Conservation (phyloP, 53 echinoderm and acorn worm species). For the Holothuria scabra region DNA sequence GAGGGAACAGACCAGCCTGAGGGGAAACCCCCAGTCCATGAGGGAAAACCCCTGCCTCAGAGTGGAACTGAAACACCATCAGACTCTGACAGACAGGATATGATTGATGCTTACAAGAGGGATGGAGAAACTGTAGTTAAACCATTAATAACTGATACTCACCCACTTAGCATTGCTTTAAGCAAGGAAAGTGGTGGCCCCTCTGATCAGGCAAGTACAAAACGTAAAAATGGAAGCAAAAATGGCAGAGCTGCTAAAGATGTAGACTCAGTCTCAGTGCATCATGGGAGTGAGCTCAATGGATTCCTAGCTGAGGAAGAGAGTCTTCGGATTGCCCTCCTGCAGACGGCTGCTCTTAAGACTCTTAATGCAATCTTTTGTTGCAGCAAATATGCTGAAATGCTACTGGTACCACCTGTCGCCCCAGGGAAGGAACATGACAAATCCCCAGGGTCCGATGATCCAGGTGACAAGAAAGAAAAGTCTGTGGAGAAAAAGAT, state of each 20-base stretch:
- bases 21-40: no score
- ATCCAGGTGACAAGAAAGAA: slow-evolving; percentile 46
- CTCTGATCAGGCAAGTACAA: no score
- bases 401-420: slow-evolving; percentile 82
- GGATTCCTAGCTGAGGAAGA: slow-evolving; percentile 46
- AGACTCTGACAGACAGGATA: neutral
- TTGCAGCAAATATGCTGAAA: slow-evolving; percentile 88
- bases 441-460: slow-evolving; percentile 27
- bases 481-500: slow-evolving; percentile 6
- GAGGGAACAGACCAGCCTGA: no score
- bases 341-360: slow-evolving; percentile 87
- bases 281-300: neutral
- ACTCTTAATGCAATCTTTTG: slow-evolving; percentile 85
- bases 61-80: no score
- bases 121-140: neutral
- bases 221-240: no score
- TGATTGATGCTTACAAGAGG: neutral
- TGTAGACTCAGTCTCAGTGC: neutral
- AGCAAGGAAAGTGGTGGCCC: neutral
- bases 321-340: slow-evolving; percentile 66
- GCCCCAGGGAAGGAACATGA: slow-evolving; percentile 50
- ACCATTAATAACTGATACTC: neutral
- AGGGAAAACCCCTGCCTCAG: no score
- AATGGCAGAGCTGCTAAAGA: no score
- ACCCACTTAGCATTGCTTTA: neutral